Base-by-base conservation (phyloP, 2,888 invertebrate genomes). In the Ferdinandea cuprea region DNA sequence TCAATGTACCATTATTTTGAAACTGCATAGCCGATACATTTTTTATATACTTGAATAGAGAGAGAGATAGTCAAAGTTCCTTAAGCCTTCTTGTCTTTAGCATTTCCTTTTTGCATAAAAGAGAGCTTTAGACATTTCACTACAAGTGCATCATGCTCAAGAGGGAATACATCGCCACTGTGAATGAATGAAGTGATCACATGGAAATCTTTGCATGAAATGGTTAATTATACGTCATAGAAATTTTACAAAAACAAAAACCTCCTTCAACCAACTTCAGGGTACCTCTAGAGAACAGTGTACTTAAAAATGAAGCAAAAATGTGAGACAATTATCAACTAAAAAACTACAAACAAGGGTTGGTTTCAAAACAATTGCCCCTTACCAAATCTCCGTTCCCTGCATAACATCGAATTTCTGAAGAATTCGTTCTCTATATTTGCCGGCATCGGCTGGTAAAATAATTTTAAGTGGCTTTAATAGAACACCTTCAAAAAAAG, bases 401-500 rank as follows among this genome's bases (percentile, higher is more conserved):
- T 83, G 83, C 83, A 83, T 83, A 28, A 89, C 89, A 68, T 89
- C 90, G 79, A 90, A 90, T 86, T 90, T 90, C 73, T 90, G 89
- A 69, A 90, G 85, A 63, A 90, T 88, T 61, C 89, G 87, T 76
- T 89, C 89, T 35, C 89, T 87, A n/a, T 89, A 87, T 13, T 86
- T 85, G 28, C 88, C 87, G 66, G 87, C 89, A 40, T 90, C 90
- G 58, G 84, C 87, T 61, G 90, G 90, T 25, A 88, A 73, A 21
- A 90, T 89, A 11, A 90, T 90, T 86, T 89, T 89, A n/a, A 90
- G 87, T n/a, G 90, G 90, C 52, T 89, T 89, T 79, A 90, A 68
- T 63, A 90, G 66, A 15, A 90, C 87, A 50, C 87, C 89, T 44
- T 90, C 90, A 46, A 90, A 87, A 85, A 90, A 90, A 17, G 90